Conservation (phyloP, 2,113 vertebrate genomes). For the Triplophysa rosa region DNA sequence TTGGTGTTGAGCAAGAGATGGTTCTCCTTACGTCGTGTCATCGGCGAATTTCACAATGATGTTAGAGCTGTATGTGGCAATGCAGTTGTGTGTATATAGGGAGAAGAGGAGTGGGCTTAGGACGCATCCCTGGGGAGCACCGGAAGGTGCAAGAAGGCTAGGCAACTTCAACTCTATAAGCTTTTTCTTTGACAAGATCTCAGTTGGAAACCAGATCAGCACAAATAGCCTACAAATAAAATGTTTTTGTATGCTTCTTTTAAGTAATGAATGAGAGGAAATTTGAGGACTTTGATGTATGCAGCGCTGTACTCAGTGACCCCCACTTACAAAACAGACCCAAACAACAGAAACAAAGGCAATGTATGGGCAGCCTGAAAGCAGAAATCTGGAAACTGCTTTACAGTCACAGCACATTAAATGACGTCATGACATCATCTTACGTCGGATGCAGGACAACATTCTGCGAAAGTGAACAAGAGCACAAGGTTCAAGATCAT, state of each 20-base stretch:
- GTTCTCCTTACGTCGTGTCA: too few species aligned
- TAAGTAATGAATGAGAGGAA: conserved; percentile 26
- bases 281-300: conserved; percentile 24
- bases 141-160: not conserved
- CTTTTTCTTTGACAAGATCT: conserved; percentile 38
- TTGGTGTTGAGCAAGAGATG: too few species aligned
- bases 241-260: conserved; percentile 22
- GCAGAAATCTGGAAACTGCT: not conserved
- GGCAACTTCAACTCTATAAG: conserved; percentile 24
- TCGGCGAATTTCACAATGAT: too few species aligned
- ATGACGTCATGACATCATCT: not conserved
- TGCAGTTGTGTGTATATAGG: too few species aligned
- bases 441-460: not conserved
- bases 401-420: conserved; percentile 25
- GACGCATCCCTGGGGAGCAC: too few species aligned
- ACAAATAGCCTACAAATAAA: conserved; percentile 29
- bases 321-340: conserved; percentile 17
- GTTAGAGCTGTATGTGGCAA: too few species aligned
- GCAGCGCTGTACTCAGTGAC: conserved; percentile 18
- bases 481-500: not conserved
- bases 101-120: too few species aligned
- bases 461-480: conserved; percentile 4
- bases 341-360: not conserved
- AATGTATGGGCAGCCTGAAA: not conserved
- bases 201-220: conserved; percentile 39